Evolutionary conservation across 2,888 invertebrate genomes (phyloP).

Genomic region (Tipula unca): DNA sequence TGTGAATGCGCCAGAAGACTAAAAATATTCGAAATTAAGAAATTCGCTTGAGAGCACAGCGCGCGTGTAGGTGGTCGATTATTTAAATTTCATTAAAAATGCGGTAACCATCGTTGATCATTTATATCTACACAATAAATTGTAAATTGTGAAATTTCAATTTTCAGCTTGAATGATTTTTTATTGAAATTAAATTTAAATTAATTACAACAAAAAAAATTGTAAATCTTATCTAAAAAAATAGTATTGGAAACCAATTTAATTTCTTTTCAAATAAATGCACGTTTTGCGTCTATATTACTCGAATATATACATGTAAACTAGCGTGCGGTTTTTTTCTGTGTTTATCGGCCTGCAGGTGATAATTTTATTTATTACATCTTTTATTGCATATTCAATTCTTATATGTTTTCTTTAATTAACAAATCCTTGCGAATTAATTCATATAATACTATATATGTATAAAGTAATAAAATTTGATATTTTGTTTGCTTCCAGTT

Average conservation of each 20-base stretch:
- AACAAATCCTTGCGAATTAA: background rate
- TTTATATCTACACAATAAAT: background rate
- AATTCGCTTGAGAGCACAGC: background rate
- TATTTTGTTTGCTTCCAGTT: constrained; percentile 38
- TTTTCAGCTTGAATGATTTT: background rate
- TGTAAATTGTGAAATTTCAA: background rate
- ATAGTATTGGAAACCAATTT: background rate
- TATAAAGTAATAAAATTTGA: background rate
- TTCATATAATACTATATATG: background rate
- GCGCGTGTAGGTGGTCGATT: background rate
- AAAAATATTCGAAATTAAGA: background rate
- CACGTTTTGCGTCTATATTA: background rate
- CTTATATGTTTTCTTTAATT: background rate
- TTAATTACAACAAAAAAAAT: background rate
- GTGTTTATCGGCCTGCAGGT: background rate
- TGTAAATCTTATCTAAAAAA: background rate
- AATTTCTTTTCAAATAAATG: background rate
- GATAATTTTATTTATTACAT: background rate
- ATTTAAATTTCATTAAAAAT: background rate
- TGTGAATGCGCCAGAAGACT: background rate
- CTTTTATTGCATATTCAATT: background rate
- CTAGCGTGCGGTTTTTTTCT: background rate
- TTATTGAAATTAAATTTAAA: background rate
- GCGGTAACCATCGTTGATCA: background rate
- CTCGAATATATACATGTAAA: background rate